These are phyloP conservation scores for Rostratula benghalensis DNA, from an alignment of 2,113 vertebrate species.

Conservation along the genomic window DNA sequence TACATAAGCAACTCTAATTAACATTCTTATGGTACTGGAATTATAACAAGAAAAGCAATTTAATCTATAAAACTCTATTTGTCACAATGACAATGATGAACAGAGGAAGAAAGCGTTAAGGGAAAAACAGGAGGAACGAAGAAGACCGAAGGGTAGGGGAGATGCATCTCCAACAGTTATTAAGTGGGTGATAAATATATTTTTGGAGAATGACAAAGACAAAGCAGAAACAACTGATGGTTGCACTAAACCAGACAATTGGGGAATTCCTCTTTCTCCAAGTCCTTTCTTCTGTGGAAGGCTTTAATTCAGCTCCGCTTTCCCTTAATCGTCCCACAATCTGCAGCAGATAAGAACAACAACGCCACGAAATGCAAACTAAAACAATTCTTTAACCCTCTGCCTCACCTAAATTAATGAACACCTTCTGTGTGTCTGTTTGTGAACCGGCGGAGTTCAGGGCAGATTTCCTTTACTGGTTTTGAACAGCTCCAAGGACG, in stretches of 20 bases:
- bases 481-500: background rate
- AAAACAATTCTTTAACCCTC: background rate
- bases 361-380: rapidly evolving
- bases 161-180: background rate
- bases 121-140: background rate
- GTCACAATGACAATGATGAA: slow-evolving; percentile 4
- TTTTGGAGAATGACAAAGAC: background rate
- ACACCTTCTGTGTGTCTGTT: background rate
- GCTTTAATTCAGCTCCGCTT: background rate
- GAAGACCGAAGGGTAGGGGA: background rate
- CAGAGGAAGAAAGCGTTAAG: background rate
- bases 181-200: too few relatives aligned
- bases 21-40: slow-evolving; percentile 15
- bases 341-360: background rate
- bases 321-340: background rate
- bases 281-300: background rate
- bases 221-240: background rate
- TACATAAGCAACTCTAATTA: slow-evolving; percentile 41
- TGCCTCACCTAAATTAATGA: background rate
- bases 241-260: background rate
- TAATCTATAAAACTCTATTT: slow-evolving; percentile 37
- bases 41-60: slow-evolving; percentile 33
- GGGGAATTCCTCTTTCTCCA: background rate
- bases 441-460: background rate
- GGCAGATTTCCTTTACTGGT: background rate